Percentiles rank a stretch among this genome's conserved stretches.
These are phyloP conservation scores for Uropetala carovei DNA, from an alignment of 2,888 invertebrate genomes.

Conservation along the genomic window DNA sequence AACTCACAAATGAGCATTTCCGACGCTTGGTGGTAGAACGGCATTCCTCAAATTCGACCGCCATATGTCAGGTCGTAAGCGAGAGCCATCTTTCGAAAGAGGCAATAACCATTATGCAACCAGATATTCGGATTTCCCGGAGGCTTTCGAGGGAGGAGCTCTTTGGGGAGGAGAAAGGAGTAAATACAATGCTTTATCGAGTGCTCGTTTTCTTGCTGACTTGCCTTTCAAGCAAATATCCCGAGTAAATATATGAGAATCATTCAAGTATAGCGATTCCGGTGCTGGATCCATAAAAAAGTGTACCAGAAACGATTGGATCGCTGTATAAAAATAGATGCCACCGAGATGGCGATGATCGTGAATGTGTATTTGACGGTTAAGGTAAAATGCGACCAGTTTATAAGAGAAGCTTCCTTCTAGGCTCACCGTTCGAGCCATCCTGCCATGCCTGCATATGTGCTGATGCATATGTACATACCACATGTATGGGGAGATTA, in stretches of 20 bases:
- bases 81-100: background rate
- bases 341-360: no score
- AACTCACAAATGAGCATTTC: background rate
- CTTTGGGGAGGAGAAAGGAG: no score
- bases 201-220: background rate
- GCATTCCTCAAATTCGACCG: background rate
- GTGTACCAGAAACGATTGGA: background rate
- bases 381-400: no score
- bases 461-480: no score
- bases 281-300: background rate
- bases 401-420: no score
- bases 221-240: background rate
- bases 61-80: background rate
- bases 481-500: no score
- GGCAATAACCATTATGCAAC: background rate
- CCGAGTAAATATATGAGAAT: background rate
- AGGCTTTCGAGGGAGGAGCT: no score
- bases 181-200: background rate
- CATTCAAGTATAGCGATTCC: background rate
- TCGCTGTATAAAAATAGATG: no score
- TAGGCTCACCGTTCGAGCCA: no score
- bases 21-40: background rate
- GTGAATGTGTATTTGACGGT: no score
- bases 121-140: background rate
- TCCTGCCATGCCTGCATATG: no score